Evolutionary conservation across 2,113 vertebrate species (phyloP).

Genomic region (Oncorhynchus kisutch): DNA sequence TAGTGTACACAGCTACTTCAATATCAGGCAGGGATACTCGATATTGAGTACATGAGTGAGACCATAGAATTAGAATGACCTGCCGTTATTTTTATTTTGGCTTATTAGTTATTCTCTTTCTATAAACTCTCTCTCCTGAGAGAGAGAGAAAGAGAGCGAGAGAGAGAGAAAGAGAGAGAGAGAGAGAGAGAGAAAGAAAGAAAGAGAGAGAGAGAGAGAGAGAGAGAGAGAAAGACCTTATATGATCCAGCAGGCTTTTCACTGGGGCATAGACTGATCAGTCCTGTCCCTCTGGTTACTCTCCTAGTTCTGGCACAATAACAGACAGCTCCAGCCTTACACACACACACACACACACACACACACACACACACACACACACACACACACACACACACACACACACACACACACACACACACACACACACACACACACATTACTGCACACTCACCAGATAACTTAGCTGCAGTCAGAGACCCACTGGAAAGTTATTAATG

Average conservation of each 20-base stretch:
- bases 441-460: conserved; percentile 41
- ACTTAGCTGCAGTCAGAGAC: conserved; percentile 59
- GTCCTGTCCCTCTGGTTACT: conserved; percentile 6
- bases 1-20: too few relatives aligned
- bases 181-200: background rate
- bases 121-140: too few relatives aligned
- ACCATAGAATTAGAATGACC: too few relatives aligned
- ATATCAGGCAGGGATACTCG: too few relatives aligned
- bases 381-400: conserved; percentile 1
- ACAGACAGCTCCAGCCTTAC: background rate
- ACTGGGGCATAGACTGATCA: background rate
- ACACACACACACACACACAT: conserved; percentile 15
- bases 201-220: background rate
- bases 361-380: conserved; percentile 16
- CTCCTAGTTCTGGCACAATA: background rate
- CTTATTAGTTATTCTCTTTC: too few relatives aligned
- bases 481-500: conserved; percentile 77
- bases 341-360: conserved; percentile 7
- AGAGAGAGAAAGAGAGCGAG: too few relatives aligned
- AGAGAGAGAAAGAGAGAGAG: background rate
- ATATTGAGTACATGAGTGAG: too few relatives aligned
- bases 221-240: background rate
- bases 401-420: conserved; percentile 5
- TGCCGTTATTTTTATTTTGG: too few relatives aligned
- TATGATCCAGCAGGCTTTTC: background rate